phyloP scores from a whole-genome alignment of 1,140 invertebrate genomes.

The Brachionus sp. region DNA sequence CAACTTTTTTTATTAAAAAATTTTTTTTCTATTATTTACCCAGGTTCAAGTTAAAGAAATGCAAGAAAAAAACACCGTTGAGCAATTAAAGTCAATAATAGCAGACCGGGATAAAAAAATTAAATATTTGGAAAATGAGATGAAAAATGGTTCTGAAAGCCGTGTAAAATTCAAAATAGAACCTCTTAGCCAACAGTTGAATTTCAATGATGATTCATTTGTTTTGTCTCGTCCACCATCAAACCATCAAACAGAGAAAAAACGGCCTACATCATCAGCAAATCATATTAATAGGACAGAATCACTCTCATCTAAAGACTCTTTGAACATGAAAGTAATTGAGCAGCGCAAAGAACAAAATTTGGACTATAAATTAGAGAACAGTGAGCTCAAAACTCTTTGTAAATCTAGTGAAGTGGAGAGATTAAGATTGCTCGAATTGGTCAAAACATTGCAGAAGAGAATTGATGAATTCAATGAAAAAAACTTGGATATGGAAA shows the following conservation, averaged over 20 bases:
- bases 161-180: slow-evolving; percentile 35
- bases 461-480: slow-evolving; percentile 50
- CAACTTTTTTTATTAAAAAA: no score
- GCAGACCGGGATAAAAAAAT: slow-evolving; percentile 53
- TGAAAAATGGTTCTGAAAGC: slow-evolving; percentile 48
- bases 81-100: slow-evolving; percentile 54
- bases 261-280: background rate
- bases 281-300: background rate
- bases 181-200: background rate
- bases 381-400: slow-evolving; percentile 53
- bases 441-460: slow-evolving; percentile 54
- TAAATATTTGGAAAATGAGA: slow-evolving; percentile 51
- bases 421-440: slow-evolving; percentile 53
- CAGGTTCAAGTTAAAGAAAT: slow-evolving; percentile 51
- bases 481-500: slow-evolving; percentile 50
- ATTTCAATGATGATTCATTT: background rate
- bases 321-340: background rate
- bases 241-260: background rate
- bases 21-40: no score
- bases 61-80: slow-evolving; percentile 54
- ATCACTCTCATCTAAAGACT: background rate
- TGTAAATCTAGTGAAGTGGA: slow-evolving; percentile 53
- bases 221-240: background rate
- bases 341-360: slow-evolving; percentile 31
- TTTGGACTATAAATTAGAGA: slow-evolving; percentile 44